Evolutionary conservation across 2,113 vertebrate genomes (phyloP).

Genomic region (Embiotoca jacksoni): DNA sequence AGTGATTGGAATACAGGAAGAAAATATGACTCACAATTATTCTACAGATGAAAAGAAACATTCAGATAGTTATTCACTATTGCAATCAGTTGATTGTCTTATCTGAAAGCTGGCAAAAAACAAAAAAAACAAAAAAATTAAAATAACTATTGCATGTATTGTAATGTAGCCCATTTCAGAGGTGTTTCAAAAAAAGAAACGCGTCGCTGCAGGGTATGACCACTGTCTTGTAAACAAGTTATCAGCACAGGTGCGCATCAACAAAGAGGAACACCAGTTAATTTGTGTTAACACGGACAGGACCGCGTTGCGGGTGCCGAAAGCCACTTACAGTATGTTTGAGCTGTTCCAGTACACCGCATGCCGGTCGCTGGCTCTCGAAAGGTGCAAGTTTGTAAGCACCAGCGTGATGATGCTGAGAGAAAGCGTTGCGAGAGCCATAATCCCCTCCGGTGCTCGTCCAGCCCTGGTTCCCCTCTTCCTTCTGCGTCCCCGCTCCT

Average conservation of each 20-base stretch:
- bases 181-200: background rate
- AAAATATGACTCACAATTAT: background rate
- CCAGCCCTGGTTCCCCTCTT: constrained; percentile 44
- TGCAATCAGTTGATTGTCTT: background rate
- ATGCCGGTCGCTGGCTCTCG: constrained; percentile 86
- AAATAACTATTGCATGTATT: background rate
- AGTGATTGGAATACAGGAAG: background rate
- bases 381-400: constrained; percentile 75
- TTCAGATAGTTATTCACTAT: background rate
- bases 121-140: too few species aligned
- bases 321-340: constrained; percentile 88
- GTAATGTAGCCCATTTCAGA: background rate
- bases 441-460: constrained; percentile 72
- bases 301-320: constrained; percentile 7
- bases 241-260: constrained; percentile 49
- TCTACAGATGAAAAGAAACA: background rate
- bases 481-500: constrained; percentile 53
- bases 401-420: constrained; percentile 79
- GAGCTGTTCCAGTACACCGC: constrained; percentile 94
- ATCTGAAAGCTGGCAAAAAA: too few species aligned
- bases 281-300: background rate
- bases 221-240: constrained; percentile 43
- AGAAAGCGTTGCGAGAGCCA: constrained; percentile 76
- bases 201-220: background rate
- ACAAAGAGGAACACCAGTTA: constrained; percentile 18